Conservation (phyloP, 2,888 invertebrate species). For the Chrysina gloriosa region DNA sequence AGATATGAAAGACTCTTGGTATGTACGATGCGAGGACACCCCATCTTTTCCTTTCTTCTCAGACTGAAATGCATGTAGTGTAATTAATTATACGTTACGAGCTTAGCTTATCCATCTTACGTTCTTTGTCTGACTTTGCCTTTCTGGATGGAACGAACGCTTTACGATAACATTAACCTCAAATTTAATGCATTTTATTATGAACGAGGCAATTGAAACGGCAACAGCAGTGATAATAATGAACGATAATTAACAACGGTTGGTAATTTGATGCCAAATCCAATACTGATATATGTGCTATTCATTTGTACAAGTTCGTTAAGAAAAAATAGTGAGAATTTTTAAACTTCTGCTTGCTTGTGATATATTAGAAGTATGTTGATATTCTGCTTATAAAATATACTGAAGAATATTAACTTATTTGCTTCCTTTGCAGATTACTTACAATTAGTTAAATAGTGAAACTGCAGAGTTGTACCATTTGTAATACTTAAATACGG, state of each 20-base stretch:
- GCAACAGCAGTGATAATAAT: background rate
- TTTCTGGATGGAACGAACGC: constrained; percentile 5
- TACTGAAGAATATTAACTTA: too few species aligned
- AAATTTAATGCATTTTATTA: constrained; percentile 18
- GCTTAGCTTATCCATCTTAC: constrained; percentile 3
- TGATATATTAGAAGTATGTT: too few species aligned
- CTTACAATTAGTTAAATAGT: too few species aligned
- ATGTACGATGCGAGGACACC: constrained; percentile 21
- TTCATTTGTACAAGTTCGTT: too few species aligned
- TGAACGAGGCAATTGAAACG: background rate
- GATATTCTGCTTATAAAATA: too few species aligned
- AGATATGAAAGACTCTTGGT: constrained; percentile 22
- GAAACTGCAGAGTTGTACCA: too few species aligned
- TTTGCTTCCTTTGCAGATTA: too few species aligned
- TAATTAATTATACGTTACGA: constrained; percentile 30
- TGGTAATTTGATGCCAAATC: constrained; percentile 21
- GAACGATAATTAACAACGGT: background rate
- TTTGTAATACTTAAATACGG: too few species aligned
- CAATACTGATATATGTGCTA: background rate
- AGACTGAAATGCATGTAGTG: constrained; percentile 23
- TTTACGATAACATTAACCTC: constrained; percentile 27
- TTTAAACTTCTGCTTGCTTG: too few species aligned
- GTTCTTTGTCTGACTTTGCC: background rate
- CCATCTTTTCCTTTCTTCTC: constrained; percentile 12
- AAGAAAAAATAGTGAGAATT: too few species aligned